phyloP scores from a whole-genome alignment of 2,888 invertebrate genomes.

The Melinaea marsaeus region DNA sequence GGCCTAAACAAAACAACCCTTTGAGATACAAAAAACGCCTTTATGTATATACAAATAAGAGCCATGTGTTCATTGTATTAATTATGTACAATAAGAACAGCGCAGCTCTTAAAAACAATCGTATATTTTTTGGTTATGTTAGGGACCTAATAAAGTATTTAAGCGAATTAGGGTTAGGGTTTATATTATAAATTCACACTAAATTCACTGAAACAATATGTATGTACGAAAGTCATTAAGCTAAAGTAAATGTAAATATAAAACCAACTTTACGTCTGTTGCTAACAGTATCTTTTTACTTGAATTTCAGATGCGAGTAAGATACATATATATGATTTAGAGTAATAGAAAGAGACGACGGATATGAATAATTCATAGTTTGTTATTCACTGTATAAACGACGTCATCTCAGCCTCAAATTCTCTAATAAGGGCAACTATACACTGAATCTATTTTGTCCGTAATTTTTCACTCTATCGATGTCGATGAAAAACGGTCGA shows the following conservation, averaged over 20 bases:
- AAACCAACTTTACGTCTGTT: slow-evolving; percentile 7
- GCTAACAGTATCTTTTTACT: slow-evolving; percentile 14
- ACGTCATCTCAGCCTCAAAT: slow-evolving; percentile 37
- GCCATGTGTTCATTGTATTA: no score
- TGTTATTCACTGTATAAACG: slow-evolving; percentile 47
- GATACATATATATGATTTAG: slow-evolving; percentile 19
- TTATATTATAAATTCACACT: no score
- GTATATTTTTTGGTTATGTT: no score
- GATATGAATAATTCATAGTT: slow-evolving; percentile 49
- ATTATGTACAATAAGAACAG: no score
- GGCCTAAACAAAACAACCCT: slow-evolving; percentile 9
- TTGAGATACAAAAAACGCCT: slow-evolving; percentile 4
- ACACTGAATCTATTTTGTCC: slow-evolving; percentile 3
- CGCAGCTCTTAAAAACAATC: no score
- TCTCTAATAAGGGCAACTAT: slow-evolving; percentile 15
- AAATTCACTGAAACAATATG: no score
- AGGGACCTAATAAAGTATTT: no score
- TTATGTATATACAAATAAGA: neutral
- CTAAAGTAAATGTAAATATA: slow-evolving; percentile 11
- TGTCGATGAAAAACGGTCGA: no score
- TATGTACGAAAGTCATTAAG: neutral
- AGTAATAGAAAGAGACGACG: slow-evolving; percentile 34
- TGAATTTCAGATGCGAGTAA: slow-evolving; percentile 22
- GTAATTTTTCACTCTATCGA: slow-evolving; percentile 6
- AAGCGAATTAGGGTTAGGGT: no score